Conservation (phyloP, 2,888 invertebrate species). For the Heliconius hortense region DNA sequence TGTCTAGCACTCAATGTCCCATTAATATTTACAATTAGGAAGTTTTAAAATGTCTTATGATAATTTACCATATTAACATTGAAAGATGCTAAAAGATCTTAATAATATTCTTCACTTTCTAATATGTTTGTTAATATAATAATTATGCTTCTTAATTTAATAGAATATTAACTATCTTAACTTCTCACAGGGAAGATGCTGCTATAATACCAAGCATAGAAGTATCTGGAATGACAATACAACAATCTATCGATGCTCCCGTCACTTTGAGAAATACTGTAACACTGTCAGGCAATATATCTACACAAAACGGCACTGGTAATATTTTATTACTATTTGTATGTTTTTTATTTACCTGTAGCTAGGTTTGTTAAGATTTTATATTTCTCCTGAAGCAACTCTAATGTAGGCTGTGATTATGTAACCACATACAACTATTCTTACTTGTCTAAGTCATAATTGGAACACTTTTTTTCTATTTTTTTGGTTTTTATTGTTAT, state of each 20-base stretch:
- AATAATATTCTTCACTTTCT: background rate
- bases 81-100: too few species aligned
- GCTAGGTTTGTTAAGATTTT: too few species aligned
- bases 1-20: too few species aligned
- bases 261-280: constrained; percentile 92
- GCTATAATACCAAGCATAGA: constrained; percentile 88
- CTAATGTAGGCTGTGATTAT: too few species aligned
- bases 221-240: constrained; percentile 95
- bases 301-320: constrained; percentile 94
- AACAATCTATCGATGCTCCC: constrained; percentile 96
- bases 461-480: too few species aligned
- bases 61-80: too few species aligned
- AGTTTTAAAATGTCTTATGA: too few species aligned
- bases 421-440: too few species aligned
- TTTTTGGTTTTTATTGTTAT: too few species aligned
- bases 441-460: too few species aligned
- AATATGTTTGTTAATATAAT: background rate
- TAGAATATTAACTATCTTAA: background rate
- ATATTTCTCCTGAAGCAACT: too few species aligned
- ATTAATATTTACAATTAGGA: too few species aligned
- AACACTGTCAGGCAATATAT: constrained; percentile 90
- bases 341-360: background rate
- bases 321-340: constrained; percentile 10
- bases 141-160: background rate
- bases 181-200: constrained; percentile 65